These are phyloP conservation scores for Akabosia matsudoensis DNA, from an alignment of 1,140 invertebrate genomes.

Conservation along the genomic window DNA sequence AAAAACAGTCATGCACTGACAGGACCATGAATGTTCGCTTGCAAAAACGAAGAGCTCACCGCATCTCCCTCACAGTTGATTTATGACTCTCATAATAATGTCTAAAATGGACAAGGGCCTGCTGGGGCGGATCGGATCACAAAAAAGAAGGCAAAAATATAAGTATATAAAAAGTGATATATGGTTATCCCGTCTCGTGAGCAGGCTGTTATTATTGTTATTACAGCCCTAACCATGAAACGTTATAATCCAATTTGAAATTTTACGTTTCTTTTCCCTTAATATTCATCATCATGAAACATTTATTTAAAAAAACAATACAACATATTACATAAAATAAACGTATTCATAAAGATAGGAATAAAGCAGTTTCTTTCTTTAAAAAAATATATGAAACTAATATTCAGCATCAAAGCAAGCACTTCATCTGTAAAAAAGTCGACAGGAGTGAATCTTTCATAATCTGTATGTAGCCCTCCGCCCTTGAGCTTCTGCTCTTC, in stretches of 20 bases:
- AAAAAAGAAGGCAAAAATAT: constrained; percentile 3
- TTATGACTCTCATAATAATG: constrained; percentile 22
- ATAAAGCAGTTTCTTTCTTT: not conserved
- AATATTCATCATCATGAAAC: not conserved
- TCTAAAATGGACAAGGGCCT: constrained; percentile 23
- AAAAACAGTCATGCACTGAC: not conserved
- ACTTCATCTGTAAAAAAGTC: not conserved
- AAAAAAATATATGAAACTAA: too few relatives aligned
- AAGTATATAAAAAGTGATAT: constrained; percentile 2
- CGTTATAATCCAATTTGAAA: constrained; percentile 1
- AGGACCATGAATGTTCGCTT: not conserved
- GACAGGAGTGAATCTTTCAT: not conserved
- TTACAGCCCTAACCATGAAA: not conserved
- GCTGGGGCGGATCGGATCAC: constrained; percentile 20
- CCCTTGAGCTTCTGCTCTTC: not conserved
- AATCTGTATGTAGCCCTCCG: not conserved
- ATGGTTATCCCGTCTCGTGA: not conserved
- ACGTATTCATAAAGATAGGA: not conserved
- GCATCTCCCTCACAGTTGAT: constrained; percentile 1
- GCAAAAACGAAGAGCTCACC: not conserved
- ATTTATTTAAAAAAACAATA: too few relatives aligned
- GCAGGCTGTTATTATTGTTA: constrained; percentile 13
- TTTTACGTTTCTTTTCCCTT: not conserved
- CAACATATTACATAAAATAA: too few relatives aligned
- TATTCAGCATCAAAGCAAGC: too few relatives aligned